Evolutionary conservation across 2,113 vertebrate species (phyloP), one percentile per base, ranked within the genome.

Genomic region (Tychaedon coryphoeus): DNA sequence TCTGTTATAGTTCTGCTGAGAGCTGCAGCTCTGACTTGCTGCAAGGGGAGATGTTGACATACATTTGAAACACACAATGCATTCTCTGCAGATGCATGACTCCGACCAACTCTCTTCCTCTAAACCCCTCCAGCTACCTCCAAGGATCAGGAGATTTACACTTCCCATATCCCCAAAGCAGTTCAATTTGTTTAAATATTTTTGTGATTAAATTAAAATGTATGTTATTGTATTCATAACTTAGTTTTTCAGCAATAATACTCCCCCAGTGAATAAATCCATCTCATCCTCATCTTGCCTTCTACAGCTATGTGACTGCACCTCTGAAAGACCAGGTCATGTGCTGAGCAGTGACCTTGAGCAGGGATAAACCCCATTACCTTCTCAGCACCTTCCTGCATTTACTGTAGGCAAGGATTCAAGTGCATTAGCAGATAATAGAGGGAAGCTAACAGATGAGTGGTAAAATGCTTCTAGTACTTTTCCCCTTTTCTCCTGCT

Each of bases 351-450:
- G 38, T 28, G 71, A 89, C 61, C 87, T 91, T 45, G 60, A 73
- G 51, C 57, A 86, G 51, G 56, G 60, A 85, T 16, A 93, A 96
- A 93, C 60, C 81, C 71, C 82, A 92, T 94, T 88, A 83, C 31
- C 19, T 92, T 72, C 92, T 76, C 84, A 60, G 53, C 2, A 0
- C 86, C 26, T 54, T 79, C 45, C 43, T 65, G 43, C 14, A 19
- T 70, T 92, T 95, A 65, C 66, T 70, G 43, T 33, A 82, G 36
- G 56, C 76, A 58, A 57, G 40, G 42, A 71, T 96, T 92, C 92
- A 87, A 89, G 71, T 92, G 82, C 77, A 86, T 94, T 92, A 95
- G 67, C 33, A 42, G 70, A 86, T 26, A 79, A 71, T 4, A 75
- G 19, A 91, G 28, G 26, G 20, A 79, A 86, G 28, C 11, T 91